These are phyloP conservation scores for Bombus confusus DNA, from an alignment of 1,140 invertebrate species.

Conservation along the genomic window DNA sequence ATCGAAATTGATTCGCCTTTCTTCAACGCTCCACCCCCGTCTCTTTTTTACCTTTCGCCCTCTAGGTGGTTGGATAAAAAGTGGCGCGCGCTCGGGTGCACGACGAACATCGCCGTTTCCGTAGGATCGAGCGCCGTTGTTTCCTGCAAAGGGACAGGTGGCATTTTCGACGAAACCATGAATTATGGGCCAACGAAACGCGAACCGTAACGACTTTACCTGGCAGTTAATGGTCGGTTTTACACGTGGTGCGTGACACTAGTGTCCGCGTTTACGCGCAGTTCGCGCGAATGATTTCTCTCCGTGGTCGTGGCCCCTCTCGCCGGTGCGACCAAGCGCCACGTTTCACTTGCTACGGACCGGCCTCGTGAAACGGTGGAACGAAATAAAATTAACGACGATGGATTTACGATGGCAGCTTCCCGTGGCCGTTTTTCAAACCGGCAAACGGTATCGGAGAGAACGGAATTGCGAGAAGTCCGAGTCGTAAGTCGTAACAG, in stretches of 20 bases:
- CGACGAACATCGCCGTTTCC: not conserved
- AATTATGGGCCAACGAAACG: conserved; percentile 21
- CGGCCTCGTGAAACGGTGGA: not conserved
- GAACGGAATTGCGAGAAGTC: too few relatives aligned
- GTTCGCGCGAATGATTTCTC: not conserved
- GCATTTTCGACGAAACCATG: conserved; percentile 22
- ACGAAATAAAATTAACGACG: conserved; percentile 38
- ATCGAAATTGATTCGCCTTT: conserved; percentile 1
- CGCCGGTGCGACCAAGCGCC: not conserved
- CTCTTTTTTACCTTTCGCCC: not conserved
- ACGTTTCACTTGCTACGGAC: not conserved
- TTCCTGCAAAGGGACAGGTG: not conserved
- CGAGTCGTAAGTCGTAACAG: too few relatives aligned
- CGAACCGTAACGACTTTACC: conserved; percentile 41
- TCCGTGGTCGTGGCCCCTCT: too few relatives aligned
- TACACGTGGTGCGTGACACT: conserved; percentile 29
- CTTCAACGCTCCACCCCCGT: not conserved
- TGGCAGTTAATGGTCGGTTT: conserved; percentile 53
- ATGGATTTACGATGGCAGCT: conserved; percentile 13
- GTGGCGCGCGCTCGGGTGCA: not conserved
- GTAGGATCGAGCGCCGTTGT: not conserved
- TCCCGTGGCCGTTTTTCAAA: too few relatives aligned
- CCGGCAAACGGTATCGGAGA: too few relatives aligned
- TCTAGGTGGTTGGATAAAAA: conserved; percentile 9
- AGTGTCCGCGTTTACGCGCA: not conserved